Evolutionary conservation across 2,113 vertebrate genomes (phyloP), one percentile per base, ranked within the genome.

Genomic region (Actenoides hombroni): DNA sequence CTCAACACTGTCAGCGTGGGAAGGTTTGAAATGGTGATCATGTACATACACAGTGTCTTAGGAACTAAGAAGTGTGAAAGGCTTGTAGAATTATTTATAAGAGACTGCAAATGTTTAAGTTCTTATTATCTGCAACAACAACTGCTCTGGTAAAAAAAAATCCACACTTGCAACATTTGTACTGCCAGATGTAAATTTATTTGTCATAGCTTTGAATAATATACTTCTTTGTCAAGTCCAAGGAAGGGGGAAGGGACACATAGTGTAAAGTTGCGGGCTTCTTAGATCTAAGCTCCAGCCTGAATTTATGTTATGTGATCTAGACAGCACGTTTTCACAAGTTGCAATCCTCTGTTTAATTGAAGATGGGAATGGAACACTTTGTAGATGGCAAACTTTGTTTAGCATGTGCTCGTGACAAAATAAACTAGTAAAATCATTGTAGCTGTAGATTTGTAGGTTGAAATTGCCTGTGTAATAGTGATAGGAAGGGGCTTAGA

Each of bases 291-390:
- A 74, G 75, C 51, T 54, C 29, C 64, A 90, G 40, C 24, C 85
- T 90, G 83, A 95, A 74, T 69, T 68, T 3, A 82, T 78, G 67
- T 82, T 81, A 40, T 35, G 29, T 9, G 69, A 94, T 84, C 46
- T 63, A 75, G 79, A 76, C 68, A 70, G 63, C n/a, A 51, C 79
- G 40, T 67, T 96, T 95, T 76, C 90, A 95, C 78, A 92, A 89
- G 68, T 54, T 83, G 44, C 80, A 93, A 7, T 49, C 53, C 13
- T 94, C 33, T 86, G 25, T 82, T 73, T 88, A 78, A 79, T 61
- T 61, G 76, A 81, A 61, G 48, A 56, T 77, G n/a, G 26, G 51
- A 96, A 78, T 42, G 19, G 42, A 86, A 76, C 2, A 9, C 28
- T 90, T 76, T 39, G 37, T 91, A 78, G 79, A 83, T 54, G 64